A percentile compares a stretch with the other conserved stretches of the same genome.
Evolutionary conservation across 2,888 invertebrate genomes (phyloP).

Genomic region (Caenorhabditis becei): DNA sequence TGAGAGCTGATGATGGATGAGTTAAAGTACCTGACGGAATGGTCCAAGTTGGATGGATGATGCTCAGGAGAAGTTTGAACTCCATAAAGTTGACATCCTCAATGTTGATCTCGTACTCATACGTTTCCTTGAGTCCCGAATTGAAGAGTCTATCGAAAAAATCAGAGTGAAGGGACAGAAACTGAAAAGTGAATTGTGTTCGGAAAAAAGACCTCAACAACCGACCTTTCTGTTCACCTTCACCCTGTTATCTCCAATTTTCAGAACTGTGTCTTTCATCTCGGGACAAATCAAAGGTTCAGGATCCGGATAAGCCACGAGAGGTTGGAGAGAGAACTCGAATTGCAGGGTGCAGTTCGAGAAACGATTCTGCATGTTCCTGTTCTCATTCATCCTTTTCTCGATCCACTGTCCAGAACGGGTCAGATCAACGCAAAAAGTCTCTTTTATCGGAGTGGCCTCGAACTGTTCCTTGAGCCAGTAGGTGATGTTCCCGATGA

Average conservation of each 20-base stretch:
- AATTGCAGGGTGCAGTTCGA: too few relatives aligned
- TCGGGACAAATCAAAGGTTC: too few relatives aligned
- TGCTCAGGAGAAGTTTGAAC: not conserved
- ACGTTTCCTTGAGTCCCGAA: not conserved
- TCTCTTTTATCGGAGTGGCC: not conserved
- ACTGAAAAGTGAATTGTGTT: not conserved
- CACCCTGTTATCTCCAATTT: too few relatives aligned
- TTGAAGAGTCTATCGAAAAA: not conserved
- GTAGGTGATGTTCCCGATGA: not conserved
- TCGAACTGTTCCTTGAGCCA: not conserved
- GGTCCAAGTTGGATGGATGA: not conserved
- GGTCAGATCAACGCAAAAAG: not conserved
- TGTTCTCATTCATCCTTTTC: not conserved
- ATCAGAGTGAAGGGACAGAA: not conserved
- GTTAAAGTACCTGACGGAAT: not conserved
- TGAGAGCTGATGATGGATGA: not conserved
- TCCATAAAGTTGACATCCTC: not conserved
- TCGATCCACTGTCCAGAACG: not conserved
- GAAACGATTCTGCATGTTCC: too few relatives aligned
- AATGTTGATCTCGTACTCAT: not conserved
- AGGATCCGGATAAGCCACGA: too few relatives aligned
- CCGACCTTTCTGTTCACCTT: too few relatives aligned
- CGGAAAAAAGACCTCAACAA: too few relatives aligned
- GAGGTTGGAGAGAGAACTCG: too few relatives aligned
- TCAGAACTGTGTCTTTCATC: too few relatives aligned